Evolutionary conservation across 92 coral and sea anemone species (phyloP), one percentile per base, ranked within the genome.

Genomic region (Phenganax marumi): DNA sequence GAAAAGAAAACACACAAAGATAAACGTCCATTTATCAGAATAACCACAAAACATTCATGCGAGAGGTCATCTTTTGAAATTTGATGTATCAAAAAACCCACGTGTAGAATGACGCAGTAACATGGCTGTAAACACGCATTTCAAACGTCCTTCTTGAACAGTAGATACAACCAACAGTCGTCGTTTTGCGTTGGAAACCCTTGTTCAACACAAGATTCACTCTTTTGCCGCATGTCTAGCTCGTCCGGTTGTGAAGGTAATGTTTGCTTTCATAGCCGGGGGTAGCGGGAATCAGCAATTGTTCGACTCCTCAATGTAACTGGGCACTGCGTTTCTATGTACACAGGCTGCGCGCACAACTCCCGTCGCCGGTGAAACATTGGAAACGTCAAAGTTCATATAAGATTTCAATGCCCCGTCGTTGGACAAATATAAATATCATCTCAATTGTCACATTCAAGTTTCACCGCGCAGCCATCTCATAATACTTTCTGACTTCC

Each of bases 361-460:
- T 33, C 69, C 73, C 73, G 73, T 61, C 56, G 83, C 50, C 63
- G 73, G 48, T 56, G 83, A 62, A 76, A 78, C 73, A 50, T 66
- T 78, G 83, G 73, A 39, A 43, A 78, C 83, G 83, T 78, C 83
- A 78, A 50, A 21, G 43, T 78, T 78, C 72, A 78, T 78, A 78
- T 78, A 78, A 78, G 73, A 78, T 78, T 78, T 78, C 83, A 78
- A 60, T 66, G 52, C 46, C 83, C 83, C 83, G 83, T 78, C 83
- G 83, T 47, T 78, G 83, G 73, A 50, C 83, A 78, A 78, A 78
- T 78, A 78, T 62, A 78, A 78, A 78, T 63, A 78, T 77, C 83
- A 78, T 61, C 83, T 78, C 83, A 78, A 62, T 78, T 78, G 83
- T 78, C 83, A 78, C 73, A 78, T 60, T 78, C 73, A 78, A 61